phyloP scores from a whole-genome alignment of 37 sponge, comb jelly and placozoan species.

The Geodia barretti region DNA sequence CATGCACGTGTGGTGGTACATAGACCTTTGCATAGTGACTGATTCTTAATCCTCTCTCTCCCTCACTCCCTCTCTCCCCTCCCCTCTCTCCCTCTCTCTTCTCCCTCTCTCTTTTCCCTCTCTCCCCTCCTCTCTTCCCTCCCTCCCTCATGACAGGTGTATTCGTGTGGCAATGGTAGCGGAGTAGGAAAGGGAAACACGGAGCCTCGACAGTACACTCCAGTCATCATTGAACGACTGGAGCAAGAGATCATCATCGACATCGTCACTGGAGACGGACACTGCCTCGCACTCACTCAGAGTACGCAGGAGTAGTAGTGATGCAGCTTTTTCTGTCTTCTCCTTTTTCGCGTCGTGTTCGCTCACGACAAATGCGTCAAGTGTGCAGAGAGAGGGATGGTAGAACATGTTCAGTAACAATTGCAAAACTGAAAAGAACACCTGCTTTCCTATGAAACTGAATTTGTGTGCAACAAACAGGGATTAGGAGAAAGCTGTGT shows the following conservation, averaged over 20 bases:
- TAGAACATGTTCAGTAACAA: too few relatives aligned
- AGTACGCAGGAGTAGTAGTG: slow-evolving; percentile 28
- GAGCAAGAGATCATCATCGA: slow-evolving; percentile 73
- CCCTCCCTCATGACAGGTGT: slow-evolving; percentile 45
- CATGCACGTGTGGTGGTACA: too few relatives aligned
- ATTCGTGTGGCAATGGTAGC: slow-evolving; percentile 71
- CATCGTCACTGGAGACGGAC: slow-evolving; percentile 78
- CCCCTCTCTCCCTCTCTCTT: slow-evolving; percentile 31
- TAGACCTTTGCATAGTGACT: too few relatives aligned
- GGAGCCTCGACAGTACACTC: slow-evolving; percentile 59
- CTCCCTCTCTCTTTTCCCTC: slow-evolving; percentile 1
- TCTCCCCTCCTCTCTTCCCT: slow-evolving; percentile 9
- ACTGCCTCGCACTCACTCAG: slow-evolving; percentile 90
- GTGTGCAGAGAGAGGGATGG: too few relatives aligned
- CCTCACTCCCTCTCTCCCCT: background rate
- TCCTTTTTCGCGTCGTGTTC: too few relatives aligned
- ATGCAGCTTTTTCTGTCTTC: background rate
- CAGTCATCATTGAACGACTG: slow-evolving; percentile 67
- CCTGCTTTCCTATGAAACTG: too few relatives aligned
- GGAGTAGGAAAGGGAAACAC: slow-evolving; percentile 65
- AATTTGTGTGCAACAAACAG: too few relatives aligned
- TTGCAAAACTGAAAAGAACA: too few relatives aligned
- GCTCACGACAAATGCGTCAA: too few relatives aligned
- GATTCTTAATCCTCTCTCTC: slow-evolving; percentile 1
- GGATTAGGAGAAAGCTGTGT: too few relatives aligned